Conservation (phyloP, 2,888 invertebrate genomes). For the Gymnoscelis rufifasciata region DNA sequence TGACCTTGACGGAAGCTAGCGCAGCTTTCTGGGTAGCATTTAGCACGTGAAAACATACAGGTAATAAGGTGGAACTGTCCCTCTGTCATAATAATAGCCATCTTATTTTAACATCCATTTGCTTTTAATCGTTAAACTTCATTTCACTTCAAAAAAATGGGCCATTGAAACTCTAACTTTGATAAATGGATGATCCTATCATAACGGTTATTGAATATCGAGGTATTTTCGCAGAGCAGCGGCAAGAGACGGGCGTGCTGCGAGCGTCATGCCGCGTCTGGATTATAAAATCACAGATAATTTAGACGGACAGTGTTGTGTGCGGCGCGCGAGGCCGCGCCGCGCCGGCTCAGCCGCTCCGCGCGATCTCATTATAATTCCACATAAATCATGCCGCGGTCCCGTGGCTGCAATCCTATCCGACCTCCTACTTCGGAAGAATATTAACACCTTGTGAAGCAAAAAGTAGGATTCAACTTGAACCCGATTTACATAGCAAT, state of each 20-base stretch:
- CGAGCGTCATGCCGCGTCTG: not conserved
- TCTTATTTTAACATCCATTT: not conserved
- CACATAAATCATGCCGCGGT: not conserved
- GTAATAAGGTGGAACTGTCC: not conserved
- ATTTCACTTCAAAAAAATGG: too few species aligned
- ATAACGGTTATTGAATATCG: too few species aligned
- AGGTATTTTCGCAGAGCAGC: too few species aligned
- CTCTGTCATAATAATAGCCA: not conserved
- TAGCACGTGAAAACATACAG: not conserved
- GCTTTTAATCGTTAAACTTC: not conserved
- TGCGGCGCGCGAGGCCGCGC: not conserved
- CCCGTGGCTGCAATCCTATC: not conserved
- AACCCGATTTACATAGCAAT: slow-evolving; percentile 18
- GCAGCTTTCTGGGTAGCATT: too few species aligned
- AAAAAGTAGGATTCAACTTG: slow-evolving; percentile 5
- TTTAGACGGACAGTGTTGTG: slow-evolving; percentile 6
- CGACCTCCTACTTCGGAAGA: not conserved
- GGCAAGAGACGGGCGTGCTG: not conserved
- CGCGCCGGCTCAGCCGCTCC: not conserved
- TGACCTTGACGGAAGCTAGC: too few species aligned
- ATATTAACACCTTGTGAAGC: slow-evolving; percentile 5
- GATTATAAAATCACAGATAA: slow-evolving; percentile 14
- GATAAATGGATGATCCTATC: too few species aligned
- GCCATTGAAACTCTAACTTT: too few species aligned
- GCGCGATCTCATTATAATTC: not conserved